Evolutionary conservation across 2,888 invertebrate genomes (phyloP), one percentile per base, ranked within the genome.

Genomic region (Calliopum simillimum): DNA sequence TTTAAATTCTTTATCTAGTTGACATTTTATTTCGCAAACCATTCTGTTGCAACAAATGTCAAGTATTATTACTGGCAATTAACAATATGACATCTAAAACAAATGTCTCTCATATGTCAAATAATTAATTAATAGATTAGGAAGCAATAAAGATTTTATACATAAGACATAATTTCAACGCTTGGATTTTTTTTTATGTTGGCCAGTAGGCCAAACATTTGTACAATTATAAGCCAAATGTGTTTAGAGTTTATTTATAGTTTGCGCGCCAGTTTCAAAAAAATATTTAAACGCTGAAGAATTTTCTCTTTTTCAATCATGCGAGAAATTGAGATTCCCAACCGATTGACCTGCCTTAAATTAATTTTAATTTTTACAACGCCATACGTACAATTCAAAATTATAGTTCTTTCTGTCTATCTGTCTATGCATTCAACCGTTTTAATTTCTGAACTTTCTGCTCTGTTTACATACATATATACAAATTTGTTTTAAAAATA

Each of bases 401-500:
- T 6, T 1, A 33, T 33, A 33, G 33, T 33, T 0, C 8, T 33
- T 3, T 8, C 21, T 5, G 53, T 23, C 23, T 21, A 19, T 53
- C 11, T 53, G 3, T 53, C 23, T 21, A 53, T 53, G 53, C 23
- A 23, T 14, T 33, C 41, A 59, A 41, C 59, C 41, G 19, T 33
- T 23, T 14, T 4, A 3, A 23, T 21, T 53, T 53, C 53, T 23
- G 33, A 33, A 33, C 33, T 11, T 25, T n/a, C 23, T 23, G 33
- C 25, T 56, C 23, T 12, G 6, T 21, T 23, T 14, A 8, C 11
- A 12, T 58, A 47, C 64, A 58, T n/a, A n/a, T n/a, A n/a, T n/a
- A n/a, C n/a, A n/a, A n/a, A n/a, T 66, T 70, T 47, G 47, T 62
- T 70, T 70, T 44, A 51, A 44, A 14, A 64, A 58, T 58, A 64